Conservation (phyloP, 1,140 invertebrate species). For the Magallana angulata region DNA sequence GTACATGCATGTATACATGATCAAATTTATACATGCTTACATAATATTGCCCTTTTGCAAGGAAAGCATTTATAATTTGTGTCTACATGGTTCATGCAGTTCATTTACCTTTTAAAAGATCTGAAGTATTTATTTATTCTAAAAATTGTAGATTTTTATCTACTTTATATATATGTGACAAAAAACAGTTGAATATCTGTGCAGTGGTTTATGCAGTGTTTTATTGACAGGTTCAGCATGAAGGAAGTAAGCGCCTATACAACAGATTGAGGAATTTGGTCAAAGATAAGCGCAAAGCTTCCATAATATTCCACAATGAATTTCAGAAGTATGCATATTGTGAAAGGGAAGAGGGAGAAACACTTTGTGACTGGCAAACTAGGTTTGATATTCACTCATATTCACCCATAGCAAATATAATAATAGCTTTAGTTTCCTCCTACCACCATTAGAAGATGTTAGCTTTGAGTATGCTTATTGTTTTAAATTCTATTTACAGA, state of each 20-base stretch:
- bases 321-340: slow-evolving; percentile 73
- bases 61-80: no score
- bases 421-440: no score
- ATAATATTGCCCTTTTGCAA: no score
- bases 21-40: neutral
- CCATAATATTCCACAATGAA: slow-evolving; percentile 75
- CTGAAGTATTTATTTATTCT: no score
- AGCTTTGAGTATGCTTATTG: neutral
- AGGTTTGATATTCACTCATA: slow-evolving; percentile 60
- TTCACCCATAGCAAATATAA: neutral
- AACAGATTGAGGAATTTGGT: slow-evolving; percentile 69
- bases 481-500: slow-evolving; percentile 63
- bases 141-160: no score
- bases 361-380: slow-evolving; percentile 62
- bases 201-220: neutral
- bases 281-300: slow-evolving; percentile 66
- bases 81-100: no score
- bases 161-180: neutral
- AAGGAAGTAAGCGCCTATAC: slow-evolving; percentile 65
- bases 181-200: no score
- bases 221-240: slow-evolving; percentile 69
- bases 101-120: no score
- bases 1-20: no score
- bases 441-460: no score
- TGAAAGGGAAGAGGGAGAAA: slow-evolving; percentile 68